Evolutionary conservation across 2,797 vertebrate species (phyloP), one percentile per base, ranked within the genome.

Genomic region (Cyclura pinguis): DNA sequence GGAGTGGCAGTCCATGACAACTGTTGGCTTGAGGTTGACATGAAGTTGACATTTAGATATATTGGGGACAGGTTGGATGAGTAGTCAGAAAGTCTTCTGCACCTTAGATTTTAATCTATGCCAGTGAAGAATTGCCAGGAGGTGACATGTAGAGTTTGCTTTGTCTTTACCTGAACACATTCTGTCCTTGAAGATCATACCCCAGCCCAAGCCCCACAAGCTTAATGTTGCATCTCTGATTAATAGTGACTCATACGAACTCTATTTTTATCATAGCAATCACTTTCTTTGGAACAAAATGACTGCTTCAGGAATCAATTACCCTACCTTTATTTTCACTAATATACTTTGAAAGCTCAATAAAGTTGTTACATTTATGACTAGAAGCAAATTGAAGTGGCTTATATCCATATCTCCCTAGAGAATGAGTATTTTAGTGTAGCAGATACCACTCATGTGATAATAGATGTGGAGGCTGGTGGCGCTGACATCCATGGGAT

Each of bases 211-310:
- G 76, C 76, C 76, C 29, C 3, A 47, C 6, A 78, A 50, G 47
- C 76, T 24, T 78, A 42, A 32, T 29, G 9, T 78, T 42, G 42
- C 42, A 78, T 38, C 22, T 55, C 84, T 52, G 35, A 57, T 57
- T 69, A 67, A 55, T 14, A 69, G 64, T 81, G 78, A 88, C 77
- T 81, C 78, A 72, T 29, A 29, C 24, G 7, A 81, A 88, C 80
- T 50, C 29, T 42, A 81, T 85, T 88, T 81, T 57, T 81, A 50
- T 55, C 78, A 88, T 81, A 69, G 27, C 83, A 84, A 50, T 20
- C 42, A 4, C 64, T 32, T 84, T 20, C 42, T 69, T 67, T 1
- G 32, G 42, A 47, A 38, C 50, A 42, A 14, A 69, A 50, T 13
- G 1, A 9, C 4, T 32, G 42, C 83, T 69, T 84, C 83, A 69